Percentiles rank a stretch among this genome's conserved stretches.
These are phyloP conservation scores for Hippocampus barbouri DNA, from an alignment of 2,113 vertebrate genomes.

Conservation along the genomic window DNA sequence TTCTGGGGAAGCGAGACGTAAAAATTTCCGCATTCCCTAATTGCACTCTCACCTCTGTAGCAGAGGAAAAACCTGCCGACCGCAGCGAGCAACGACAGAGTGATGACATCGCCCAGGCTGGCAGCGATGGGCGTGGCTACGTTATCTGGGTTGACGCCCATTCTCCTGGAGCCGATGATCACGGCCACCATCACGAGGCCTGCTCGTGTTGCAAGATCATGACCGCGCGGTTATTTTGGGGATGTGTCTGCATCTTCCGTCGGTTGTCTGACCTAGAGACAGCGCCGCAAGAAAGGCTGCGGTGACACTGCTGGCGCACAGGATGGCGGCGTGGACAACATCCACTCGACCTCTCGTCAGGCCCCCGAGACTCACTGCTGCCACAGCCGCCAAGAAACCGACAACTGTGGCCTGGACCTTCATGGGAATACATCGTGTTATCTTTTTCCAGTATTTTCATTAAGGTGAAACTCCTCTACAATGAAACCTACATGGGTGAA, in stretches of 20 bases:
- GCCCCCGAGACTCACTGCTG: constrained; percentile 80
- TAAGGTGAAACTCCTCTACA: too few relatives aligned
- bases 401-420: constrained; percentile 94
- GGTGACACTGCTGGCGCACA: constrained; percentile 89
- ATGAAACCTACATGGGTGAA: too few relatives aligned
- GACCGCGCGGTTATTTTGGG: neutral
- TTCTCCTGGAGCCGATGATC: constrained; percentile 84
- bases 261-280: constrained; percentile 76
- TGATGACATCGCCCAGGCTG: constrained; percentile 92
- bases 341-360: constrained; percentile 80
- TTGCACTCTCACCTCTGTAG: constrained; percentile 76
- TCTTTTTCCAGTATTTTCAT: neutral
- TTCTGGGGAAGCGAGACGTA: neutral
- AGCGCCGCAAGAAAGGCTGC: constrained; percentile 89
- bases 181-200: constrained; percentile 90
- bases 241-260: neutral
- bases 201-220: constrained; percentile 35
- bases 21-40: neutral
- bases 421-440: neutral
- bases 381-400: constrained; percentile 88
- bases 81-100: constrained; percentile 85
- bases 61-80: constrained; percentile 83
- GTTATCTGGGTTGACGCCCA: constrained; percentile 96
- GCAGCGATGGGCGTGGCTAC: constrained; percentile 96
- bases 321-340: constrained; percentile 77